These are phyloP conservation scores for Chloropsis cyanopogon DNA, from an alignment of 2,113 vertebrate genomes.

Conservation along the genomic window DNA sequence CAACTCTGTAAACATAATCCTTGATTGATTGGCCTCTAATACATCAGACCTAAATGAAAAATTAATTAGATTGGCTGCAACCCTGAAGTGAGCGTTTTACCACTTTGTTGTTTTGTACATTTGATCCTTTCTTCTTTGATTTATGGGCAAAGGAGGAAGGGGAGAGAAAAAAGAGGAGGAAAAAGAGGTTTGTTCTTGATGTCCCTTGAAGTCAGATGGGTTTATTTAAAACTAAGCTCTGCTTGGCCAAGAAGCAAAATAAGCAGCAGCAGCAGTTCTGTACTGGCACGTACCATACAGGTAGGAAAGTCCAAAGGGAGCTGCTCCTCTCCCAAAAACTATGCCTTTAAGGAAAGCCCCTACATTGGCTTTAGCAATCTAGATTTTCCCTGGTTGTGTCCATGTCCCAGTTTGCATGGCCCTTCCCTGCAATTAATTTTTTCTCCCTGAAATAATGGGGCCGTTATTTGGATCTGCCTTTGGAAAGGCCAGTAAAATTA, in stretches of 20 bases:
- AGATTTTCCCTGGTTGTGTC: background rate
- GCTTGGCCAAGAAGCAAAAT: background rate
- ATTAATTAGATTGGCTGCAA: slow-evolving; percentile 81
- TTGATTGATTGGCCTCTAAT: slow-evolving; percentile 82
- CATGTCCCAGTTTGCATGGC: background rate
- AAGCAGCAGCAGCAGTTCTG: background rate
- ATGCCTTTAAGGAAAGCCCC: background rate
- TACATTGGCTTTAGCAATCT: background rate
- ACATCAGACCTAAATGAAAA: slow-evolving; percentile 83
- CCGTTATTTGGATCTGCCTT: background rate
- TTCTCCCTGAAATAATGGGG: background rate
- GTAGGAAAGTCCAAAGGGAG: background rate
- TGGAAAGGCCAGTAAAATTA: background rate
- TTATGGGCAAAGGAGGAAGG: slow-evolving; percentile 66
- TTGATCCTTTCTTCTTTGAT: slow-evolving; percentile 76
- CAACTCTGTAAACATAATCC: slow-evolving; percentile 81
- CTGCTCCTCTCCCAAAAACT: background rate
- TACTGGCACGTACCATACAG: accelerated
- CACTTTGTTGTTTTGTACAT: slow-evolving; percentile 70
- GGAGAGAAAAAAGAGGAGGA: slow-evolving; percentile 19
- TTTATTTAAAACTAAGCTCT: slow-evolving; percentile 15
- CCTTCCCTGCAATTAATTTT: background rate
- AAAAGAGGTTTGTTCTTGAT: slow-evolving; percentile 37
- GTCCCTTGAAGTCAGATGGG: slow-evolving; percentile 1
- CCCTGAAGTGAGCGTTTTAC: slow-evolving; percentile 73